These are phyloP conservation scores for Sphinx pinastri DNA, from an alignment of 2,888 invertebrate species.

Conservation along the genomic window DNA sequence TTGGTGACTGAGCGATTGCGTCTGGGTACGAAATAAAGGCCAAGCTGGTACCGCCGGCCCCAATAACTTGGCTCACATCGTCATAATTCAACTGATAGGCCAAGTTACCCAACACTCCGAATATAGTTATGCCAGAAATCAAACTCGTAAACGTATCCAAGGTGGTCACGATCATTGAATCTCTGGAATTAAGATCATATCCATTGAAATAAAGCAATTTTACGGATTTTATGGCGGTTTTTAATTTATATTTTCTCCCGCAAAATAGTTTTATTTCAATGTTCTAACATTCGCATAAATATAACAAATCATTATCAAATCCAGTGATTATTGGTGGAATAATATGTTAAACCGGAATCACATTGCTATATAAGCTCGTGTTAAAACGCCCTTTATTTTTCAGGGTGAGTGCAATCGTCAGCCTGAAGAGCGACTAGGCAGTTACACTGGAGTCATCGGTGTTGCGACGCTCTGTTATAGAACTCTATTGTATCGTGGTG, in stretches of 20 bases:
- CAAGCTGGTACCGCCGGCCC: constrained; percentile 89
- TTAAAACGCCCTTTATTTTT: no score
- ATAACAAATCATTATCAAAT: no score
- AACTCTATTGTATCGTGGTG: no score
- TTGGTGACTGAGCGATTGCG: constrained; percentile 89
- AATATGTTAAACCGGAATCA: neutral
- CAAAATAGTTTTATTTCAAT: no score
- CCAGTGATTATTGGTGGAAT: neutral
- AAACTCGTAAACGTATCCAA: constrained; percentile 92
- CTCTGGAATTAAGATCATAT: constrained; percentile 70
- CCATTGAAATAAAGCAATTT: neutral
- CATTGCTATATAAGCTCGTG: no score
- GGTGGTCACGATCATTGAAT: constrained; percentile 91
- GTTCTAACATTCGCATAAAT: no score
- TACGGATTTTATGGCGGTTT: no score
- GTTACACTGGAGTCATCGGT: no score
- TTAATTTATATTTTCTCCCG: no score
- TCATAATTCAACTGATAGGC: constrained; percentile 85
- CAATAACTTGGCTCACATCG: constrained; percentile 86
- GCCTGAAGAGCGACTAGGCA: no score
- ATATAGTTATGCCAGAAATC: constrained; percentile 92
- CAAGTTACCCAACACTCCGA: constrained; percentile 91
- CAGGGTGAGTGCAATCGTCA: no score
- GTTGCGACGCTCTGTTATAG: no score
- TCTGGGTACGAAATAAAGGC: constrained; percentile 95